Evolutionary conservation across 2,888 invertebrate genomes (phyloP), one percentile per base, ranked within the genome.

Genomic region (Blomia tropicalis): DNA sequence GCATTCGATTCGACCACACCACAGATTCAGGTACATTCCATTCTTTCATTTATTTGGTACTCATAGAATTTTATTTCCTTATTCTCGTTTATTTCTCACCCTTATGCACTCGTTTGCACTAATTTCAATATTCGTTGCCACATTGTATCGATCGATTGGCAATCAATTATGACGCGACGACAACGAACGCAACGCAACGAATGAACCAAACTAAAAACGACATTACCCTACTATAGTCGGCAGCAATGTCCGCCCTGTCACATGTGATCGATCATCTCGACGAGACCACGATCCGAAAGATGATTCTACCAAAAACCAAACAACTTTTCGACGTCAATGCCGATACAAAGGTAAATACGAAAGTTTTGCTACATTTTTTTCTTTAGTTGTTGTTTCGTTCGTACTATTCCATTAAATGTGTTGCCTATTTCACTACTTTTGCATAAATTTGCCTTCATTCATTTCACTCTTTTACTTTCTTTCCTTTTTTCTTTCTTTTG

Each of bases 1-100:
- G 84, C 89, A 27, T 83, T 93, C 71, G 91, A 93, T 70, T 87
- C 85, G 71, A 83, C 84, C 63, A 86, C 85, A 63, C 83, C 85
- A 67, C 88, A 88, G 77, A 86, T 90, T 65, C 89, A 91, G 84
- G 91, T 91, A 74, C 70, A 32, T 29, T 2, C 22, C 41, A n/a
- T 41, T 41, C 41, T 41, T 41, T 41, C 14, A 41, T 41, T 41
- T 41, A n/a, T 41, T 14, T 41, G 14, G 41, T 41, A n/a, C 41
- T 41, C n/a, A n/a, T n/a, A n/a, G 41, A 41, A 14, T 41, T 41
- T 41, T 41, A 14, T 41, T 41, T 41, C 41, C n/a, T 41, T 41
- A 14, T 41, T 41, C n/a, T 7, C 51, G 7, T 47, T 47, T 7
- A 22, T 47, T 27, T 27, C 7, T 47, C 7, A 7, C 51, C 51